Base-by-base conservation (phyloP, 2,797 vertebrate genomes). In the Pseudomugil tenellus region DNA sequence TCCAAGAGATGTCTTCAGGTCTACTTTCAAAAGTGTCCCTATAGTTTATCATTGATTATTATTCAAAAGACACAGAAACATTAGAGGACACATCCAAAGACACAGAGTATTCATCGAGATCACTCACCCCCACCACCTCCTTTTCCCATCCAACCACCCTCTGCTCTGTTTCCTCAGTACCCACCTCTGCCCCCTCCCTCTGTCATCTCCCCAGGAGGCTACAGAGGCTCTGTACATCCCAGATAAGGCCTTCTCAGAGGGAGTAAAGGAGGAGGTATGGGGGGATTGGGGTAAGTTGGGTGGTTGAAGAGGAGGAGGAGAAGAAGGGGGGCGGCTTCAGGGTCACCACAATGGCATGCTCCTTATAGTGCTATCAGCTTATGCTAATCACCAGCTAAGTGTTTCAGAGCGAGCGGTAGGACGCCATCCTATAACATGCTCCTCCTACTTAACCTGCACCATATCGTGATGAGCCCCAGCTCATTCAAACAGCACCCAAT, bases 351-450 rank as follows among this genome's bases (percentile, higher is more conserved):
- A 92, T 88, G 90, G 87, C 90, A 77, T 65, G 72, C 86, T 91
- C 84, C 87, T 86, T 93, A 94, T 94, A 94, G 91, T 69, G 71
- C 91, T 93, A 94, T 94, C 93, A 93, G 90, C 91, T 91, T 93
- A 95, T 94, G 93, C 93, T 94, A 93, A 95, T 94, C 90, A 90
- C 80, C 86, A 76, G 89, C 93, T 93, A 93, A 95, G 93, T 93
- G 93, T 92, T 92, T 94, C 83, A 77, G 90, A 87, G 87, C 52
- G 84, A 86, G 72, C 72, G 63, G 74, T 80, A 71, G 85, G 87
- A 83, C 73, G 81, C 91, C 78, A 86, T 88, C 91, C 91, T 87
- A 84, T 92, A 94, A 94, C 92, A 90, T 56, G 85, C 85, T 67
- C 84, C 83, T 86, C 87, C 90, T 89, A 93, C 93, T 95, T 95